A percentile compares a stretch with the other conserved stretches of the same genome.
Conservation (phyloP, 2,888 invertebrate species). For the Hermaeophaga mercurialis region DNA sequence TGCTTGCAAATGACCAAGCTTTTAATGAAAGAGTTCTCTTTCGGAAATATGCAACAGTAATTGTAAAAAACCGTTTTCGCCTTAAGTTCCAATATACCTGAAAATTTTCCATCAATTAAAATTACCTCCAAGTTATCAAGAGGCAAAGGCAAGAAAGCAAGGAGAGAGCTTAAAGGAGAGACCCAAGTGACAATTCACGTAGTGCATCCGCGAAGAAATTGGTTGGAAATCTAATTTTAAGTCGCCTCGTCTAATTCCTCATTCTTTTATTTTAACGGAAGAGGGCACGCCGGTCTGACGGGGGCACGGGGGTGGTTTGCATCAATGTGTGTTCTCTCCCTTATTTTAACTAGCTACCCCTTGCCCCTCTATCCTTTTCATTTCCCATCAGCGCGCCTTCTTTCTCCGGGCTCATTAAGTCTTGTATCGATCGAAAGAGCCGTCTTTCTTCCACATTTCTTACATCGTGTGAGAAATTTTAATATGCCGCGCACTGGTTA, state of each 20-base stretch:
- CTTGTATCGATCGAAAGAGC: constrained; percentile 52
- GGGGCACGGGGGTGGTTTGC: constrained; percentile 17
- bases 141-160: constrained; percentile 4
- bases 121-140: constrained; percentile 12
- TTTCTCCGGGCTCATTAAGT: constrained; percentile 56
- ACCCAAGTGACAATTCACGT: constrained; percentile 19
- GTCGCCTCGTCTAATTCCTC: constrained; percentile 44
- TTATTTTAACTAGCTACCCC: constrained; percentile 49
- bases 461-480: constrained; percentile 56
- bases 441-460: constrained; percentile 54
- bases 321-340: constrained; percentile 47
- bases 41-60: too few species aligned
- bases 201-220: constrained; percentile 39
- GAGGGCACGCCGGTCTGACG: constrained; percentile 29
- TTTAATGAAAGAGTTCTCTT: too few species aligned
- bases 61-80: too few species aligned
- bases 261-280: constrained; percentile 43
- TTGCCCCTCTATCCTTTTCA: constrained; percentile 41
- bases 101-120: constrained; percentile 23
- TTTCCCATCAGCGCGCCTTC: constrained; percentile 54
- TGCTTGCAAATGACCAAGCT: too few species aligned
- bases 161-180: constrained; percentile 4
- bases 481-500: constrained; percentile 53
- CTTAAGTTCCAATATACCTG: too few species aligned
- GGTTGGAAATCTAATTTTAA: constrained; percentile 44